Evolutionary conservation across 2,888 invertebrate genomes (phyloP).

Genomic region (Bimastos eiseni): DNA sequence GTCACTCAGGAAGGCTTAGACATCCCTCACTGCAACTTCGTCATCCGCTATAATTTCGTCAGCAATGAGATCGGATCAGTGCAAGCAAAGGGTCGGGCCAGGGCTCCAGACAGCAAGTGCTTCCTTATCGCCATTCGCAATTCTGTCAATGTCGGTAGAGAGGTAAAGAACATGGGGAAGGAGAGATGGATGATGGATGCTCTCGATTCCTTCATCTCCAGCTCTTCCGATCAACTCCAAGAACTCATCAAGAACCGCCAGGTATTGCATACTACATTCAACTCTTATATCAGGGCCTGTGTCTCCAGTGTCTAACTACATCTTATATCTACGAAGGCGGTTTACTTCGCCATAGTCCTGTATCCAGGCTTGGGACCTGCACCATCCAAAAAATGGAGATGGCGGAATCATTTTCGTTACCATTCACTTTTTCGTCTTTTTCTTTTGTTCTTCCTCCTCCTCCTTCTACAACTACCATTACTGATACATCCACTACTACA

Average conservation of each 20-base stretch:
- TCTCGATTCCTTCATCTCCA: constrained; percentile 29
- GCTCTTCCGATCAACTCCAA: neutral
- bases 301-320: too few species aligned
- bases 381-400: too few species aligned
- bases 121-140: constrained; percentile 35
- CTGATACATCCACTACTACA: too few species aligned
- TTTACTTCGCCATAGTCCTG: too few species aligned
- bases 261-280: neutral
- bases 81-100: constrained; percentile 40
- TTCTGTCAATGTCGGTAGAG: constrained; percentile 34
- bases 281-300: too few species aligned
- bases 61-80: constrained; percentile 43
- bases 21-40: constrained; percentile 42
- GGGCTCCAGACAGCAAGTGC: constrained; percentile 40
- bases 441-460: too few species aligned
- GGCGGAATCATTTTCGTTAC: too few species aligned
- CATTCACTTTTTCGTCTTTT: too few species aligned
- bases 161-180: constrained; percentile 32
- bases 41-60: constrained; percentile 44
- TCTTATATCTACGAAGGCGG: too few species aligned
- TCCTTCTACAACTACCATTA: too few species aligned
- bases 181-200: constrained; percentile 37
- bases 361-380: too few species aligned
- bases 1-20: constrained; percentile 44
- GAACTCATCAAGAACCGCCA: neutral